These are phyloP conservation scores for Trissolcus japonicus DNA, from an alignment of 2,888 invertebrate genomes.

Conservation along the genomic window DNA sequence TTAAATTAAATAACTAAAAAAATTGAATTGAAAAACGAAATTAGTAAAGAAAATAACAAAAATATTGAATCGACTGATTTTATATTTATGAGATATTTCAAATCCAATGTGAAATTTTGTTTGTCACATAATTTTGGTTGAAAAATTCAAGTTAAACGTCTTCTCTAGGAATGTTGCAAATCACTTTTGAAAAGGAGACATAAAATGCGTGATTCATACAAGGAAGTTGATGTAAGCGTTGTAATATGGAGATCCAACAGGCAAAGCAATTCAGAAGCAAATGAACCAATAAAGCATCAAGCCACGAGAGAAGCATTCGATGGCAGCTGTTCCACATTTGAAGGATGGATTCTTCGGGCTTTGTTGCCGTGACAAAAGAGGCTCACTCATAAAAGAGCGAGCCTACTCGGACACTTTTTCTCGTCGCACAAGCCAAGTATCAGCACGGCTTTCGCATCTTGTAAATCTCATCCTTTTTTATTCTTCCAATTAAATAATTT, in stretches of 20 bases:
- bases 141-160: too few species aligned
- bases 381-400: conserved; percentile 54
- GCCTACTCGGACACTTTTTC: conserved; percentile 45
- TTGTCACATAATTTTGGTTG: too few species aligned
- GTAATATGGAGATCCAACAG: conserved; percentile 43
- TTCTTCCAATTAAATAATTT: neutral
- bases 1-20: too few species aligned
- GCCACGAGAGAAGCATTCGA: conserved; percentile 69
- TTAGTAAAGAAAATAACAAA: too few species aligned
- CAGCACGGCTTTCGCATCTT: conserved; percentile 32
- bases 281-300: conserved; percentile 49
- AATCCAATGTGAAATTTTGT: too few species aligned
- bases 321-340: conserved; percentile 76
- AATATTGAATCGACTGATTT: too few species aligned
- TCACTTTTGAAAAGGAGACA: conserved; percentile 8
- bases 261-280: conserved; percentile 50
- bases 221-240: conserved; percentile 52
- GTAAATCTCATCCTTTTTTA: conserved; percentile 15
- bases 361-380: conserved; percentile 69
- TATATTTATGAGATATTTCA: too few species aligned
- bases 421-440: conserved; percentile 43
- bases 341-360: conserved; percentile 75
- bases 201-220: conserved; percentile 40
- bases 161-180: too few species aligned
- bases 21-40: too few species aligned